Evolutionary conservation across 2,888 invertebrate genomes (phyloP).

Genomic region (Aproaerema taeniolella): DNA sequence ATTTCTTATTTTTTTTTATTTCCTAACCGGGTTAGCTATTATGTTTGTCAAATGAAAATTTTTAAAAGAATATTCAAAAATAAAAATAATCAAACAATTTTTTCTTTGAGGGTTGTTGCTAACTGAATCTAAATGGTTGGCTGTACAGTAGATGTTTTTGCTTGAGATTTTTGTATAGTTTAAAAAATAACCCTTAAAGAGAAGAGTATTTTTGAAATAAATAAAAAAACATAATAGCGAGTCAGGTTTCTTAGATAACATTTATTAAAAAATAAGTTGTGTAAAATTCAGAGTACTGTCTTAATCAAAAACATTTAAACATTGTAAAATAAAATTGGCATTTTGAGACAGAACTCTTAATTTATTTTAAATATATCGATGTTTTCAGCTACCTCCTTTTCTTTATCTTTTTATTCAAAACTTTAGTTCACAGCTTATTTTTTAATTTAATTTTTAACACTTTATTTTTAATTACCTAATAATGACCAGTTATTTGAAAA

Average conservation of each 20-base stretch:
- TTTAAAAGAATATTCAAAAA: slow-evolving; percentile 7
- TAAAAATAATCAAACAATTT: slow-evolving; percentile 8
- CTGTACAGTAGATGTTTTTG: slow-evolving; percentile 68
- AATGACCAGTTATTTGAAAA: slow-evolving; percentile 29
- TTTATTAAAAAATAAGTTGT: slow-evolving; percentile 68
- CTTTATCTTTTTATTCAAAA: slow-evolving; percentile 27
- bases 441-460: slow-evolving; percentile 50
- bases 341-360: slow-evolving; percentile 25
- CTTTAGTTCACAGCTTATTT: slow-evolving; percentile 71
- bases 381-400: slow-evolving; percentile 35
- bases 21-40: slow-evolving; percentile 35
- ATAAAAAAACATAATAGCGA: slow-evolving; percentile 34
- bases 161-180: slow-evolving; percentile 57
- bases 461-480: slow-evolving; percentile 41
- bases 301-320: slow-evolving; percentile 12
- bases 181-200: slow-evolving; percentile 32
- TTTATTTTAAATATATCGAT: slow-evolving; percentile 24
- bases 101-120: slow-evolving; percentile 35
- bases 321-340: slow-evolving; percentile 11
- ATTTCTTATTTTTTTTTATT: slow-evolving; percentile 34
- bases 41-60: slow-evolving; percentile 27
- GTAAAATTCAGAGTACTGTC: slow-evolving; percentile 46
- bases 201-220: slow-evolving; percentile 15
- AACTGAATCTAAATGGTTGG: slow-evolving; percentile 54
- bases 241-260: slow-evolving; percentile 50